A percentile compares a stretch with the other conserved stretches of the same genome.
These are phyloP conservation scores for Drosophila nigrodunni DNA, from an alignment of 1,140 invertebrate species.

Conservation along the genomic window DNA sequence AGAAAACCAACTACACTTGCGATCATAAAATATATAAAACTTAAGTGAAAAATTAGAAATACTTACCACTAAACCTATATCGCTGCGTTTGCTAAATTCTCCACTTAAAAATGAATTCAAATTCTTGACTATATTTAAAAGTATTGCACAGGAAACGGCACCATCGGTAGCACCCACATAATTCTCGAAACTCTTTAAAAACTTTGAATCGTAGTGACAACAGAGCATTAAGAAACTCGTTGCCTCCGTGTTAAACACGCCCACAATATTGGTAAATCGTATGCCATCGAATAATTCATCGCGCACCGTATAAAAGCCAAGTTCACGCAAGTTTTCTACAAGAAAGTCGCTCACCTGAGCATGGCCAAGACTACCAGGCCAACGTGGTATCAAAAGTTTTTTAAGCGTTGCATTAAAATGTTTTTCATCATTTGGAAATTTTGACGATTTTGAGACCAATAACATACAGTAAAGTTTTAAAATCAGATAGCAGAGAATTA, in stretches of 20 bases:
- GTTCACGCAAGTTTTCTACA: conserved; percentile 9
- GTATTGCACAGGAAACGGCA: conserved; percentile 54
- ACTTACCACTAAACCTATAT: conserved; percentile 49
- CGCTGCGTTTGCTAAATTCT: background rate
- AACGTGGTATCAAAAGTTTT: conserved; percentile 90
- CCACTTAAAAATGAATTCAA: conserved; percentile 14
- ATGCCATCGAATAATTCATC: conserved; percentile 13
- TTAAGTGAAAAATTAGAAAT: background rate
- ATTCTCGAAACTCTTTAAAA: background rate
- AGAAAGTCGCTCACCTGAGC: conserved; percentile 89
- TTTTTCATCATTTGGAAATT: conserved; percentile 84
- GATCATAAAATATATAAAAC: background rate
- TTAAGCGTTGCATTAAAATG: conserved; percentile 88
- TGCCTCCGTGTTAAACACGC: conserved; percentile 31
- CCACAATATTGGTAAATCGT: conserved; percentile 37
- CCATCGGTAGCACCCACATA: conserved; percentile 45
- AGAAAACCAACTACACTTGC: conserved; percentile 41
- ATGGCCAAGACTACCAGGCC: conserved; percentile 89
- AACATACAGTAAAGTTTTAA: conserved; percentile 1
- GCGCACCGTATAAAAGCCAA: conserved; percentile 21
- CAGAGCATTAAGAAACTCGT: conserved; percentile 17
- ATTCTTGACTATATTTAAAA: conserved; percentile 38
- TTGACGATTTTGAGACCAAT: background rate
- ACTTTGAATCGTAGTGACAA: conserved; percentile 54
- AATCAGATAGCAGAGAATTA: conserved; percentile 10